These are phyloP conservation scores for Oreochromis aureus DNA, from an alignment of 2,113 vertebrate genomes.

Conservation along the genomic window DNA sequence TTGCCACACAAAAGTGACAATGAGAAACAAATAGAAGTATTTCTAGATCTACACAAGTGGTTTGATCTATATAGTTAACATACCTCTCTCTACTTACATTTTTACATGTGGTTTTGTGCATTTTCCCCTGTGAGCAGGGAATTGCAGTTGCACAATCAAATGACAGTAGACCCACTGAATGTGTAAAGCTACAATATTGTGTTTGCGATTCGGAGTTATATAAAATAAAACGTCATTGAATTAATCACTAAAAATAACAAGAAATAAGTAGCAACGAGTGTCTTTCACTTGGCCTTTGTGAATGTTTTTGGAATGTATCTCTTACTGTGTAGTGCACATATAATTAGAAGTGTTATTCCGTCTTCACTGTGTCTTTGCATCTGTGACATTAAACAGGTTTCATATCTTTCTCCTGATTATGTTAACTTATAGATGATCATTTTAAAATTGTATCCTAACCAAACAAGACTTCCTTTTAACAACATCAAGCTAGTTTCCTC, in stretches of 20 bases:
- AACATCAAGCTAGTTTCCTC: not conserved
- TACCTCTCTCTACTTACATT: not conserved
- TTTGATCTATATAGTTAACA: fast-evolving
- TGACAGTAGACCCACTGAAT: not conserved
- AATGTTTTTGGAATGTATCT: not conserved
- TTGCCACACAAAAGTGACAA: fast-evolving
- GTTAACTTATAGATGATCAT: not conserved
- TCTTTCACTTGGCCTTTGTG: not conserved
- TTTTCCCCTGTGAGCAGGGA: not conserved
- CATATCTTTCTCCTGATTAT: not conserved
- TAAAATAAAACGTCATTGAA: not conserved
- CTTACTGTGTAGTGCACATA: not conserved
- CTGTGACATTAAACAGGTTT: not conserved
- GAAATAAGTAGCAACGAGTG: not conserved
- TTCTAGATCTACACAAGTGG: not conserved
- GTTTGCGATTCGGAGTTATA: not conserved
- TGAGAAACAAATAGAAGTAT: not conserved
- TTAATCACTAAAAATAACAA: not conserved
- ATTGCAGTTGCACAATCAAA: not conserved
- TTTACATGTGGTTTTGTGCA: not conserved
- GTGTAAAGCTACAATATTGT: not conserved
- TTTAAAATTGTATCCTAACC: not conserved
- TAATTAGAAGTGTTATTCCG: fast-evolving
- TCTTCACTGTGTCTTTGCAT: not conserved
- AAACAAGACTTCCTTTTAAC: not conserved